Conservation (phyloP, 2,888 invertebrate genomes). For the Oligia strigilis region DNA sequence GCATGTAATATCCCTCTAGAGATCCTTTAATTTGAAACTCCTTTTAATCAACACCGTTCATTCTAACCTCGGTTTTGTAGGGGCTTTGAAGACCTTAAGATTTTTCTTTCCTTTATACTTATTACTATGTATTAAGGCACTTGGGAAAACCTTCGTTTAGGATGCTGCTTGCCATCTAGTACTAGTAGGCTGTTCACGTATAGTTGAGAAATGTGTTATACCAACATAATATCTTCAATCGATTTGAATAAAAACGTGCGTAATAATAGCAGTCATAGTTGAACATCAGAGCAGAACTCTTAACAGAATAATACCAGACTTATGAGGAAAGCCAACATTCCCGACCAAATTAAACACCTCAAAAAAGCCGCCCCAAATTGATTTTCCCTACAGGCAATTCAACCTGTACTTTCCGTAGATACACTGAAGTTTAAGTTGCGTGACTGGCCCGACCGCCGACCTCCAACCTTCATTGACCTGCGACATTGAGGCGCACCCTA, state of each 20-base stretch:
- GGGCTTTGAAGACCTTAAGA: conserved; percentile 33
- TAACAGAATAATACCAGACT: conserved; percentile 31
- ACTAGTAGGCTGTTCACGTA: background rate
- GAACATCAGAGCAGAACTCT: conserved; percentile 15
- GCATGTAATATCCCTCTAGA: conserved; percentile 86
- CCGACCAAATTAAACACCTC: conserved; percentile 42
- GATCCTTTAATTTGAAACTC: conserved; percentile 86
- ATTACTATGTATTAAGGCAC: conserved; percentile 10
- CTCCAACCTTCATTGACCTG: conserved; percentile 80
- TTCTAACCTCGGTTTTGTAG: conserved; percentile 74
- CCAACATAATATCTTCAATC: background rate
- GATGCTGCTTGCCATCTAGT: background rate
- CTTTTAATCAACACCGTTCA: conserved; percentile 84
- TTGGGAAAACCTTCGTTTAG: conserved; percentile 11
- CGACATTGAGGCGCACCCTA: conserved; percentile 77
- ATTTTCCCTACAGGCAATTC: conserved; percentile 59
- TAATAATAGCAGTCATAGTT: conserved; percentile 4
- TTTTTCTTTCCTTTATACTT: conserved; percentile 34
- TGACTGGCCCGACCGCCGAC: conserved; percentile 77
- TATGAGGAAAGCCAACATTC: conserved; percentile 23
- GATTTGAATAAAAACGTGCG: background rate
- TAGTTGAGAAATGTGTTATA: background rate
- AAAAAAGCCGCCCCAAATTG: conserved; percentile 50
- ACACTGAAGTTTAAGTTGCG: conserved; percentile 75
- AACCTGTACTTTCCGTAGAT: conserved; percentile 61